A percentile compares a stretch with the other conserved stretches of the same genome.
These are phyloP conservation scores for Zelostemma sp. DNA, from an alignment of 1,140 invertebrate genomes.

Conservation along the genomic window DNA sequence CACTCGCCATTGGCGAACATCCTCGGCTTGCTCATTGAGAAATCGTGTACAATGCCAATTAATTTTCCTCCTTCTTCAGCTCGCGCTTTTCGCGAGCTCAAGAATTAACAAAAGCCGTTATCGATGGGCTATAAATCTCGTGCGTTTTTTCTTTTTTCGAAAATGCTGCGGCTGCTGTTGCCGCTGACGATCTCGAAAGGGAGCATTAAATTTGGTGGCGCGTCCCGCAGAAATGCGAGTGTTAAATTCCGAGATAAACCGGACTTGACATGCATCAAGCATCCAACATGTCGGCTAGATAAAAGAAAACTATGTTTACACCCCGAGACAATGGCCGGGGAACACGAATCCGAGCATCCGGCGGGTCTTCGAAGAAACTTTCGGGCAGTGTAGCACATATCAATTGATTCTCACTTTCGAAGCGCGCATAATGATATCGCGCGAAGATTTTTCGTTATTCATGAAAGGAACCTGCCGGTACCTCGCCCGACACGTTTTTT, in stretches of 20 bases:
- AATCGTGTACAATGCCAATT: background rate
- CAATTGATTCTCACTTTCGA: conserved; percentile 61
- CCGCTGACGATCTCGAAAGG: background rate
- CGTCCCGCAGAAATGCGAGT: background rate
- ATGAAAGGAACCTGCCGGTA: background rate
- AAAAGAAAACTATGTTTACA: conserved; percentile 55
- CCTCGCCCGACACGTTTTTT: too few species aligned
- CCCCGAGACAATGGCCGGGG: conserved; percentile 59
- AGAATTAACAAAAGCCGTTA: background rate
- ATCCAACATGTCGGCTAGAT: conserved; percentile 65
- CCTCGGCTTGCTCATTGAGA: conserved; percentile 9
- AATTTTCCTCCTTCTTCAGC: background rate
- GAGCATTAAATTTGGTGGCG: background rate
- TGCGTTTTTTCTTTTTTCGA: background rate
- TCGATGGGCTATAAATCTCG: background rate
- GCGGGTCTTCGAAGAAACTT: conserved; percentile 64
- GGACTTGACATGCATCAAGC: conserved; percentile 62
- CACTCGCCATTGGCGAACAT: conserved; percentile 32
- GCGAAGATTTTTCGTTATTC: background rate
- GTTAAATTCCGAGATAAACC: conserved; percentile 36
- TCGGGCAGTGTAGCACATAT: conserved; percentile 61
- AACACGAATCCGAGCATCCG: conserved; percentile 58
- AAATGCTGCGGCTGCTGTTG: too few species aligned
- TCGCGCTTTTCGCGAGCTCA: background rate
- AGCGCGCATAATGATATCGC: conserved; percentile 1